Evolutionary conservation across 2,113 vertebrate genomes (phyloP), one percentile per base, ranked within the genome.

Genomic region (Cyanoderma ruficeps): DNA sequence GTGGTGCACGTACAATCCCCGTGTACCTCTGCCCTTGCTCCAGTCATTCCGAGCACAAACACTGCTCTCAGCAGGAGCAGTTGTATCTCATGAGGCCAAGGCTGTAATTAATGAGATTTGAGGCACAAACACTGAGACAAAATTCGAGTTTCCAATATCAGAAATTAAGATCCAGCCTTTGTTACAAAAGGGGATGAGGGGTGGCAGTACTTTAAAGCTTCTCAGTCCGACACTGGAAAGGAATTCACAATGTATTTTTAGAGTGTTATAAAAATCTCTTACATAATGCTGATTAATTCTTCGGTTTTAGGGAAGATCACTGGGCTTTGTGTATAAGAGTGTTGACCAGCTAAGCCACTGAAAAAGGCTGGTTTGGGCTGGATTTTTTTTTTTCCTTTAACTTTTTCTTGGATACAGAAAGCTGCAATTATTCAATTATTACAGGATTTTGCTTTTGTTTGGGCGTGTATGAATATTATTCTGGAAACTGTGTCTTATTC

Each of bases 61-160:
- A 67, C 88, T 76, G 90, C 93, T 96, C 94, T 83, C 97, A 94
- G 96, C 93, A 94, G 96, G 86, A 97, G 96, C 94, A 77, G 52
- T 93, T 87, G 69, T 55, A 85, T 96, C 96, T 97, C 97, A 25
- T 17, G 93, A 95, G 97, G 95, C 95, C 88, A 77, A 15, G 69
- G 56, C 77, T 97, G 96, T 96, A 98, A 98, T 98, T 98, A 98
- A 96, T 92, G 94, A 96, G 96, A 96, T 96, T 89, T 89, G 91
- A 97, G 97, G 94, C 94, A 87, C 93, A 87, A 90, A 96, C 90
- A 69, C 89, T 50, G 84, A 96, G 96, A 61, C 82, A 92, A 96
- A 96, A 77, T 94, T 79, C 91, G 80, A 87, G 95, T 97, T 97
- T 93, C 88, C 85, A 56, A 22, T 78, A 59, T 68, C 87, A 95